phyloP scores from a whole-genome alignment of 2,888 invertebrate genomes.

The Drosophila nr. perissopoda region DNA sequence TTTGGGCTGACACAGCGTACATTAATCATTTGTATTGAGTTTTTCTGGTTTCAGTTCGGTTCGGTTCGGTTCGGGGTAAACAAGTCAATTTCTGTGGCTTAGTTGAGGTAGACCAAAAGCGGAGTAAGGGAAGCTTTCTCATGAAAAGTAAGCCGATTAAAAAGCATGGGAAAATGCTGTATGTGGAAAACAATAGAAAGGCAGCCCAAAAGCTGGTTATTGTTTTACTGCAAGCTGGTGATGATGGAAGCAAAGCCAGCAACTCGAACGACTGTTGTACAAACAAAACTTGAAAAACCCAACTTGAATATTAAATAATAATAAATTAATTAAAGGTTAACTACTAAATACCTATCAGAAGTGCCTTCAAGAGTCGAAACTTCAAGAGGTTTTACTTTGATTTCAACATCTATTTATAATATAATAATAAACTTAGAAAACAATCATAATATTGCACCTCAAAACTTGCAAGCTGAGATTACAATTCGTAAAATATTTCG shows the following conservation, averaged over 20 bases:
- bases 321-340: not conserved
- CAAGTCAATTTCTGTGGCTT: conserved; percentile 61
- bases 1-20: conserved; percentile 71
- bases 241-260: not conserved
- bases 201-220: conserved; percentile 1
- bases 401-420: not conserved
- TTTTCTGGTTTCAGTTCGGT: conserved; percentile 25
- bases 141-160: conserved; percentile 44
- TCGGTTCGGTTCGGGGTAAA: conserved; percentile 42
- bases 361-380: not conserved
- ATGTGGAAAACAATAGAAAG: conserved; percentile 11
- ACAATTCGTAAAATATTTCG: not conserved
- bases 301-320: not conserved
- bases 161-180: conserved; percentile 6
- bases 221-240: conserved; percentile 7
- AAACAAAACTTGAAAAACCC: not conserved
- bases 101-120: conserved; percentile 24
- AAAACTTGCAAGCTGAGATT: not conserved
- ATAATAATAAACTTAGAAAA: not conserved
- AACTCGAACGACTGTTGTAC: not conserved
- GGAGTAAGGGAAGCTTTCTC: not conserved
- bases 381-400: not conserved
- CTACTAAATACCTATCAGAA: not conserved
- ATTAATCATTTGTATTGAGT: conserved; percentile 72
- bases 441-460: not conserved